Base-by-base conservation (phyloP, 2,888 invertebrate species). In the Lepidocyrtoides sp. region DNA sequence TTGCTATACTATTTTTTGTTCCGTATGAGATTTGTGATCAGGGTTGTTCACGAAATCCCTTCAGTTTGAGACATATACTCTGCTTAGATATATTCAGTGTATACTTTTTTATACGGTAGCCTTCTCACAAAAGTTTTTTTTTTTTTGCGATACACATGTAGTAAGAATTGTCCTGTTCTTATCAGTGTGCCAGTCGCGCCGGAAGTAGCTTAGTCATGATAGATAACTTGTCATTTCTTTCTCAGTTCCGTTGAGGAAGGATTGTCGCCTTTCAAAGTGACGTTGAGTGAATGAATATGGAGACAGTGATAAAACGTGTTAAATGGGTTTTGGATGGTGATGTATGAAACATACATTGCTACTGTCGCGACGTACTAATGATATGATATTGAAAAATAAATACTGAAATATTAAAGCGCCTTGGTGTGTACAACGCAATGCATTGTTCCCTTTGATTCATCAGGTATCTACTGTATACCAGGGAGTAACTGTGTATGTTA, bases 201-300 rank as follows among this genome's bases (percentile, higher is more conserved):
- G 79, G 79, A 81, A 81, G 79, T 81, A 81, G 79, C 79, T 81
- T 81, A 81, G 57, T 57, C 57, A 57, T 81, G 79, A 81, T 57
- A 81, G 79, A 81, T 81, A 81, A 36, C 57, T 54, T 81, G 79
- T 81, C 79, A 54, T 54, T 81, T 81, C 75, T 81, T 81, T 81
- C 20, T 2, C 36, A 54, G 79, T 81, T 57, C 79, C 57, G 79
- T 36, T 54, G n/a, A 81, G 79, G 79, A 81, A 81, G 79, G 32
- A 81, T 57, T 81, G 79, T 81, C 79, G 79, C 79, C 79, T 57
- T 54, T 36, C 36, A 36, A 36, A 48, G n/a, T 81, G 79, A 81
- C 79, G 32, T 29, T 36, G 79, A 81, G 79, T 57, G 79, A 81
- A 57, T 81, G 79, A 81, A 81, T 36, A 57, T 54, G 36, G 57